Evolutionary conservation across 2,797 vertebrate genomes (phyloP).

Genomic region (Liparis tanakae): DNA sequence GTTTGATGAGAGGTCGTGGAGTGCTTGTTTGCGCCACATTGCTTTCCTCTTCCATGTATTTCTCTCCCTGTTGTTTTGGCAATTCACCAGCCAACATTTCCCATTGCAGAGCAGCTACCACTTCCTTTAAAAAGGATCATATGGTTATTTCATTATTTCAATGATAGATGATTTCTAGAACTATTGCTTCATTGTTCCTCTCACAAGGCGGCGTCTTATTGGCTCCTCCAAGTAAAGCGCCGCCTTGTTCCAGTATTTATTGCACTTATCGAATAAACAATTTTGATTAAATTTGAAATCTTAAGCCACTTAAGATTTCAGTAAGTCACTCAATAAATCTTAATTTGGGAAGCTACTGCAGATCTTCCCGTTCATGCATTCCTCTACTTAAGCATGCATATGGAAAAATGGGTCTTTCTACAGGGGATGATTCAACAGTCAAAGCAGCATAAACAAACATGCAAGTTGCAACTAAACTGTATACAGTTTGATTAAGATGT

Average conservation of each 20-base stretch:
- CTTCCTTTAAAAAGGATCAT: conserved; percentile 8
- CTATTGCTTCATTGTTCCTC: conserved; percentile 44
- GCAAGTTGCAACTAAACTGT: conserved; percentile 60
- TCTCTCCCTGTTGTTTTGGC: conserved; percentile 44
- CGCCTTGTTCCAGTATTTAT: neutral
- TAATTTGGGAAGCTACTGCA: conserved; percentile 27
- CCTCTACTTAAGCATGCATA: conserved; percentile 72
- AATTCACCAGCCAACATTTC: conserved; percentile 64
- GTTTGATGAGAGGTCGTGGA: conserved; percentile 42
- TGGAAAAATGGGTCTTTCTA: conserved; percentile 48
- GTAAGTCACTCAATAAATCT: conserved; percentile 18
- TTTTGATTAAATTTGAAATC: conserved; percentile 9
- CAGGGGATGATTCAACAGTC: conserved; percentile 45
- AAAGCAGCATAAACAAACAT: conserved; percentile 71
- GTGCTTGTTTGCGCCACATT: conserved; percentile 69
- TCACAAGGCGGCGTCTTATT: conserved; percentile 24
- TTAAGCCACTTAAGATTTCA: conserved; percentile 14
- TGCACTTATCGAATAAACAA: neutral
- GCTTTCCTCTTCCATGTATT: conserved; percentile 58
- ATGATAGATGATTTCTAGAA: conserved; percentile 16
- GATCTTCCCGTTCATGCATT: conserved; percentile 58
- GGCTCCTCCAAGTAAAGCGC: neutral
- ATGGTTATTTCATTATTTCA: conserved; percentile 41
- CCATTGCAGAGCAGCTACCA: conserved; percentile 42
- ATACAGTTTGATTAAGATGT: conserved; percentile 52